Conservation (phyloP, 2,888 invertebrate genomes). For the Cartodere bifasciata region DNA sequence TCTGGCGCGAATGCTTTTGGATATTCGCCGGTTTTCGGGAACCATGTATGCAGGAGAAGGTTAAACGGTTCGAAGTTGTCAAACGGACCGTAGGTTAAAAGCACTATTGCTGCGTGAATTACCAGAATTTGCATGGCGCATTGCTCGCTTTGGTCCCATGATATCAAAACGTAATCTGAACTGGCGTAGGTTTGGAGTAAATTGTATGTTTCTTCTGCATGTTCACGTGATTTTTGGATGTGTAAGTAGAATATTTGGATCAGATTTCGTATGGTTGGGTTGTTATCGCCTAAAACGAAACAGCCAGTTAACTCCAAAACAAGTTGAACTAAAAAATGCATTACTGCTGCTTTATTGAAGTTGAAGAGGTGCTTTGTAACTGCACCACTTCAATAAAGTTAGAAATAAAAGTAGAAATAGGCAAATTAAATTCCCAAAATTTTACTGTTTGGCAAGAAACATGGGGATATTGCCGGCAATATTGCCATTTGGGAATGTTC, state of each 20-base stretch:
- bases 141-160: conserved; percentile 63
- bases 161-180: conserved; percentile 63
- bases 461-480: too few species aligned
- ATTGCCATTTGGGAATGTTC: too few species aligned
- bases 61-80: conserved; percentile 30
- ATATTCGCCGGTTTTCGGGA: conserved; percentile 56
- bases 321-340: too few species aligned
- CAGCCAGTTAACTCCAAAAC: too few species aligned
- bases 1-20: conserved; percentile 70
- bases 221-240: conserved; percentile 55
- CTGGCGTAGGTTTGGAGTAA: conserved; percentile 34
- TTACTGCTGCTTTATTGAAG: too few species aligned
- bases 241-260: conserved; percentile 63
- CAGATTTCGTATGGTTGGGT: conserved; percentile 55
- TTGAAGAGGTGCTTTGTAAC: too few species aligned
- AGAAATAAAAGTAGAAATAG: too few species aligned
- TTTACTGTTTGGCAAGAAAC: too few species aligned
- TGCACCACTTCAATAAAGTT: too few species aligned
- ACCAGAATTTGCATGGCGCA: conserved; percentile 67
- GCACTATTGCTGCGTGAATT: conserved; percentile 73
- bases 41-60: conserved; percentile 66
- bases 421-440: too few species aligned
- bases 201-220: conserved; percentile 45
- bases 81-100: conserved; percentile 57
- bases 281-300: conserved; percentile 28